Evolutionary conservation across 1,140 invertebrate species (phyloP).

Genomic region (Neodiprion virginianus): DNA sequence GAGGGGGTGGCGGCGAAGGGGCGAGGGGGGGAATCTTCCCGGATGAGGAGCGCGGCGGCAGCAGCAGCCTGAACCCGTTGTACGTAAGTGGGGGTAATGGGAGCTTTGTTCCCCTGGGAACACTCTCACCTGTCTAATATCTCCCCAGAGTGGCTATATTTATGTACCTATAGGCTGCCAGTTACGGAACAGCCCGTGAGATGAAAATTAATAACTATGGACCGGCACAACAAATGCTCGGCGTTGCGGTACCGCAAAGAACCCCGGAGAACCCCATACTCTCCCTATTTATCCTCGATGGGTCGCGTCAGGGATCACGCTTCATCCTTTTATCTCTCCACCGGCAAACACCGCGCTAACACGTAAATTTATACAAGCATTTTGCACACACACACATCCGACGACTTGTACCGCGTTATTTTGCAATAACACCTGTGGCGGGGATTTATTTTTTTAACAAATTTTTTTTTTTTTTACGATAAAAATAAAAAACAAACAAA

Average conservation of each 20-base stretch:
- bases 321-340: too few relatives aligned
- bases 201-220: constrained; percentile 41
- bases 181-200: constrained; percentile 35
- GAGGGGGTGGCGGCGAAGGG: constrained; percentile 24
- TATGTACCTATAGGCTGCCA: constrained; percentile 36
- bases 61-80: constrained; percentile 34
- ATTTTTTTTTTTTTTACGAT: too few relatives aligned
- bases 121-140: constrained; percentile 56
- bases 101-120: constrained; percentile 58
- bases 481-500: too few relatives aligned
- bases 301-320: too few relatives aligned
- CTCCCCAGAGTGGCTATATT: constrained; percentile 50
- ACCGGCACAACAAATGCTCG: neutral
- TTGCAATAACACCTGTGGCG: too few relatives aligned
- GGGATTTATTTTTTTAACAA: too few relatives aligned
- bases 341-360: too few relatives aligned
- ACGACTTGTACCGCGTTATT: too few relatives aligned
- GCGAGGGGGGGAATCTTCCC: neutral
- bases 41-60: constrained; percentile 28
- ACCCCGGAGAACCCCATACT: too few relatives aligned
- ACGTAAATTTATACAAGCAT: too few relatives aligned
- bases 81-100: constrained; percentile 49
- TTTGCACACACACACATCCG: too few relatives aligned
- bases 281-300: too few relatives aligned
- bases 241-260: neutral